Evolutionary conservation across 2,797 vertebrate genomes (phyloP).

Genomic region (Streptopelia turtur): DNA sequence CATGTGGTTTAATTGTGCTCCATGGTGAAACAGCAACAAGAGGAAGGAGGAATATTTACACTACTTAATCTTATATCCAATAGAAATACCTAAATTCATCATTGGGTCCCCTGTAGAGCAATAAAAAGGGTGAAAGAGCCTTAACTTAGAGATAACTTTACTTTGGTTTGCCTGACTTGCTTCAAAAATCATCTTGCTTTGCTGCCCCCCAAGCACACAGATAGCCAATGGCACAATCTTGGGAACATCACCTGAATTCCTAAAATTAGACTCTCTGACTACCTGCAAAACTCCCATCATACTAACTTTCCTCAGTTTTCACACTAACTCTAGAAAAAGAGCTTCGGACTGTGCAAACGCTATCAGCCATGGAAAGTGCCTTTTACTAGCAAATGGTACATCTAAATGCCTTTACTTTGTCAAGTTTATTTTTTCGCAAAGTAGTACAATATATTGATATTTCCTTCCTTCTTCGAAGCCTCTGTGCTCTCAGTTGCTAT

Average conservation of each 20-base stretch:
- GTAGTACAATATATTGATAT: background rate
- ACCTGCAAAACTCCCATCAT: background rate
- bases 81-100: background rate
- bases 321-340: background rate
- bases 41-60: background rate
- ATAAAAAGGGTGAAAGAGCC: background rate
- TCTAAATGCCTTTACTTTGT: background rate
- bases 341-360: background rate
- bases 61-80: background rate
- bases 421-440: background rate
- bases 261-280: background rate
- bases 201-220: background rate
- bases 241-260: background rate
- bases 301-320: background rate
- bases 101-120: background rate
- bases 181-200: background rate
- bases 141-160: background rate
- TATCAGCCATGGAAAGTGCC: background rate
- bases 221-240: background rate
- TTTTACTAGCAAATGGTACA: background rate
- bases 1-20: background rate
- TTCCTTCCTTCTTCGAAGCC: constrained; percentile 14
- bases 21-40: background rate
- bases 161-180: background rate
- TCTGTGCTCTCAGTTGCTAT: constrained; percentile 16